Conservation (phyloP, 2,888 invertebrate species). For the Cynaeus angustus region DNA sequence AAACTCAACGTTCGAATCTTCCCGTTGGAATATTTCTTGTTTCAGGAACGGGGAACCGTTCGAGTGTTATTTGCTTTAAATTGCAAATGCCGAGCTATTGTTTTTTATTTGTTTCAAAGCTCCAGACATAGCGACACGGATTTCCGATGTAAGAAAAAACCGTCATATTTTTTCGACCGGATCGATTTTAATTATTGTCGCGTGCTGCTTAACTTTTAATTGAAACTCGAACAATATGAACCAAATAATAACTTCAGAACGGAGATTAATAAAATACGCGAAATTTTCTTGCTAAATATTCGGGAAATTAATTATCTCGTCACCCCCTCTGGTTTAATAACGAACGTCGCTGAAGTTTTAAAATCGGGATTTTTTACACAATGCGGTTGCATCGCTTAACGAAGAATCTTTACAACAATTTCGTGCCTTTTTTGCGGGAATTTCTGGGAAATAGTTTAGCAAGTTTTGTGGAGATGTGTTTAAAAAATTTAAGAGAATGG, state of each 20-base stretch:
- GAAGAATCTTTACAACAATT: slow-evolving; percentile 31
- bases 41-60: slow-evolving; percentile 31
- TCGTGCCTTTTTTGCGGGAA: not conserved
- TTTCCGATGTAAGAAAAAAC: slow-evolving; percentile 13
- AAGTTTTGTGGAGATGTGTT: slow-evolving; percentile 4
- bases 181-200: slow-evolving; percentile 19
- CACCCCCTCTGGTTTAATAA: slow-evolving; percentile 28
- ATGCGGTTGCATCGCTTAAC: slow-evolving; percentile 14
- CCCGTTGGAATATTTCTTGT: slow-evolving; percentile 39
- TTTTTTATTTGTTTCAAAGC: slow-evolving; percentile 40
- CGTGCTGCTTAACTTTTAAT: slow-evolving; percentile 25
- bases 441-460: too few species aligned
- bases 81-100: slow-evolving; percentile 46
- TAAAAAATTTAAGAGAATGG: slow-evolving; percentile 19
- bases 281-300: slow-evolving; percentile 40
- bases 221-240: slow-evolving; percentile 26
- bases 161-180: slow-evolving; percentile 3
- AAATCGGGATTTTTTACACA: slow-evolving; percentile 20
- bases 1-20: slow-evolving; percentile 24
- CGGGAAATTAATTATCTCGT: slow-evolving; percentile 35
- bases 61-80: slow-evolving; percentile 47
- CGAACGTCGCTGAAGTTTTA: slow-evolving; percentile 25
- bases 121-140: slow-evolving; percentile 28
- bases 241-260: slow-evolving; percentile 22
- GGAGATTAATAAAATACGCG: slow-evolving; percentile 34